Evolutionary conservation across 2,888 invertebrate species (phyloP).

Genomic region (Thelaira solivaga): DNA sequence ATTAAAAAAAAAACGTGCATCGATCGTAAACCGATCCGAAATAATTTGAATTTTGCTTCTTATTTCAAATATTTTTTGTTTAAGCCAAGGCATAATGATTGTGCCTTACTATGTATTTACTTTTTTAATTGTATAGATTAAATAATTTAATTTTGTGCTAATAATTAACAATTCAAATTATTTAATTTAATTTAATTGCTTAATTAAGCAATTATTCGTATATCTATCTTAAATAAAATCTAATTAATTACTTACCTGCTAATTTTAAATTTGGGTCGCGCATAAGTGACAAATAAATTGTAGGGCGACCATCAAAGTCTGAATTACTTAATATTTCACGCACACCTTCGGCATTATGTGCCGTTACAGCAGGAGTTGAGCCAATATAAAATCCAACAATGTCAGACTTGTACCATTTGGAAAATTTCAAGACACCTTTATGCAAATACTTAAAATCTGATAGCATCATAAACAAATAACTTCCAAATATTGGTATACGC

Average conservation of each 20-base stretch:
- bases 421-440: slow-evolving; percentile 78
- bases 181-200: not conserved
- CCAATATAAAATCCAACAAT: slow-evolving; percentile 81
- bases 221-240: too few relatives aligned
- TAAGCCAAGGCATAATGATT: too few relatives aligned
- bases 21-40: too few relatives aligned
- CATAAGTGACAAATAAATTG: slow-evolving; percentile 77
- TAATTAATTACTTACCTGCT: slow-evolving; percentile 72
- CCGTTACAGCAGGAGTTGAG: slow-evolving; percentile 77
- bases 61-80: too few relatives aligned
- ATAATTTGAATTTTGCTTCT: too few relatives aligned
- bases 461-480: slow-evolving; percentile 80
- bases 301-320: slow-evolving; percentile 81
- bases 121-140: too few relatives aligned
- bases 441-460: slow-evolving; percentile 79
- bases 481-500: slow-evolving; percentile 81
- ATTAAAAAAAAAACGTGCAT: too few relatives aligned
- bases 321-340: slow-evolving; percentile 80
- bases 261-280: slow-evolving; percentile 77
- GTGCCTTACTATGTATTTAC: too few relatives aligned
- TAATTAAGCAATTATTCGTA: not conserved
- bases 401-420: slow-evolving; percentile 80
- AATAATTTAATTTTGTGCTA: too few relatives aligned
- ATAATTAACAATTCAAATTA: too few relatives aligned
- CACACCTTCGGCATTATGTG: slow-evolving; percentile 79